Evolutionary conservation across 2,797 vertebrate genomes (phyloP).

Genomic region (Micromesistius poutassou): DNA sequence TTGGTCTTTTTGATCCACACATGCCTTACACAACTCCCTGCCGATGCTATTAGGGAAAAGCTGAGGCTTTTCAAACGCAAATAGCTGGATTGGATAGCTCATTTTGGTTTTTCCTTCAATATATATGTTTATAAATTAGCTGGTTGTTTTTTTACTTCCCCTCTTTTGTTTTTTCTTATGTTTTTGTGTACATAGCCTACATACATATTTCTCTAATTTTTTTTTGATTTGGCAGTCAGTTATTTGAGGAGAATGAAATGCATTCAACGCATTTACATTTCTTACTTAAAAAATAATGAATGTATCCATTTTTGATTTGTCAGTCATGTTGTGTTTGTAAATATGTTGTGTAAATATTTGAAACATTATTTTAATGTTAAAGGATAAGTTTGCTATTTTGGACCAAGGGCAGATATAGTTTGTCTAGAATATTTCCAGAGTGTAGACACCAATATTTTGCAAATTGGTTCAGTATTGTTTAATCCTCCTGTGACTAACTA

Average conservation of each 20-base stretch:
- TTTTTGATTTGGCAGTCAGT: constrained; percentile 87
- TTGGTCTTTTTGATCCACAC: not conserved
- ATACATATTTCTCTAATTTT: constrained; percentile 85
- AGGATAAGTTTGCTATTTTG: not conserved
- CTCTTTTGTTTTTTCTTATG: constrained; percentile 92
- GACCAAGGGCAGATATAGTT: not conserved
- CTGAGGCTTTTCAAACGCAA: constrained; percentile 46
- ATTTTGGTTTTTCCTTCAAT: constrained; percentile 46
- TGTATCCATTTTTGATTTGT: not conserved
- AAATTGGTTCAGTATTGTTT: not conserved
- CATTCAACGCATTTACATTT: constrained; percentile 75
- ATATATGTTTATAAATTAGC: constrained; percentile 70
- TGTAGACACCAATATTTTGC: not conserved
- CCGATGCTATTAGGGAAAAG: constrained; percentile 49
- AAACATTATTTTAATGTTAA: not conserved
- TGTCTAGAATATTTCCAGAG: not conserved
- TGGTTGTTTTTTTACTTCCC: constrained; percentile 52
- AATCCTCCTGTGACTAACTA: not conserved
- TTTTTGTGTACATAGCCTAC: constrained; percentile 95
- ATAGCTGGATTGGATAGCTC: constrained; percentile 81
- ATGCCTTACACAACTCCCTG: constrained; percentile 35
- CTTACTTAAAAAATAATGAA: not conserved
- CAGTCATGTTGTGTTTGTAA: not conserved
- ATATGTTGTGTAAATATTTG: not conserved
- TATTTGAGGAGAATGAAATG: constrained; percentile 96